Evolutionary conservation across 2,113 vertebrate species (phyloP).

Genomic region (Mustela nigripes): DNA sequence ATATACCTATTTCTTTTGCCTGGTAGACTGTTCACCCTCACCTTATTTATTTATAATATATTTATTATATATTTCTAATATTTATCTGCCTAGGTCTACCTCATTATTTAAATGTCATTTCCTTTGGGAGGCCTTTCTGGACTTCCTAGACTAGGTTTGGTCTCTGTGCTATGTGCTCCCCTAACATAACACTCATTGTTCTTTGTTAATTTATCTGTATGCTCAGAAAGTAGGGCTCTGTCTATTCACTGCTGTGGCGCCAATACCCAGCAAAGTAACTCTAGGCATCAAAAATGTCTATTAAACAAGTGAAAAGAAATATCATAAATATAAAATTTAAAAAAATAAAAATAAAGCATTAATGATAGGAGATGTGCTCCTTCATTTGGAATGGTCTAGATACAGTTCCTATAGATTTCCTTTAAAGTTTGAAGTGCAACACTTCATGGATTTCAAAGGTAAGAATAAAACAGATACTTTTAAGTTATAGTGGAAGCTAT

Average conservation of each 20-base stretch:
- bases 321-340: not conserved
- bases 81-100: not conserved
- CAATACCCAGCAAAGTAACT: not conserved
- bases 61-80: not conserved
- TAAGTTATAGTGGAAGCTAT: not conserved
- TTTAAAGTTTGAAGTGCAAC: slow-evolving; percentile 35
- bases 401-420: slow-evolving; percentile 8
- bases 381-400: slow-evolving; percentile 39
- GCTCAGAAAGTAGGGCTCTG: slow-evolving; percentile 69
- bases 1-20: not conserved
- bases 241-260: slow-evolving; percentile 52
- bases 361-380: not conserved
- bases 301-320: slow-evolving; percentile 10
- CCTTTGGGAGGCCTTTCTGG: slow-evolving; percentile 12
- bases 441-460: slow-evolving; percentile 41
- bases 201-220: slow-evolving; percentile 65
- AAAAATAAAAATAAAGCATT: slow-evolving; percentile 5
- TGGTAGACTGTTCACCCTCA: not conserved
- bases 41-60: not conserved
- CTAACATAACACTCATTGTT: slow-evolving; percentile 56
- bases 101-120: not conserved
- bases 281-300: not conserved
- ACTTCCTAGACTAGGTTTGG: slow-evolving; percentile 39
- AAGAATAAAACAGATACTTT: slow-evolving; percentile 38
- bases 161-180: slow-evolving; percentile 17